Conservation (phyloP, 2,888 invertebrate species). For the Fissipunctia ypsillon region DNA sequence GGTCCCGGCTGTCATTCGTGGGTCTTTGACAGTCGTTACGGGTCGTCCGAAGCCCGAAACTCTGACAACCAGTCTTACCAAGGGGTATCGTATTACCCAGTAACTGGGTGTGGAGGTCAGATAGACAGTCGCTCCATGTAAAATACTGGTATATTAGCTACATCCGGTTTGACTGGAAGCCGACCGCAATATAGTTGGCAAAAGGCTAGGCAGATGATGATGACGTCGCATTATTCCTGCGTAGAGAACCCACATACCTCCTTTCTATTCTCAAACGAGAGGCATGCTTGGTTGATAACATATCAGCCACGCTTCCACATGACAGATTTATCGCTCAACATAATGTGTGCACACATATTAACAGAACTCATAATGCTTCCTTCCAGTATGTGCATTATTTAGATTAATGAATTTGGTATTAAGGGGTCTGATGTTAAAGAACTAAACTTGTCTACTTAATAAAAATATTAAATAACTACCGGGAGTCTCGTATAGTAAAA, state of each 20-base stretch:
- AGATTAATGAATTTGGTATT: neutral
- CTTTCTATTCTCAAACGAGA: slow-evolving; percentile 2
- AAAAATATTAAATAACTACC: neutral
- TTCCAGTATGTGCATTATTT: slow-evolving; percentile 8
- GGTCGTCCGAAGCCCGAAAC: no score
- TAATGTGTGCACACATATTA: slow-evolving; percentile 38
- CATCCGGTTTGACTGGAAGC: no score
- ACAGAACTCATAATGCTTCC: slow-evolving; percentile 23
- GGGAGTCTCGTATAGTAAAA: no score
- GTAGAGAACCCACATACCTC: neutral
- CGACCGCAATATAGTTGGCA: no score
- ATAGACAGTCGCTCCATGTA: no score
- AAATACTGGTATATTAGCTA: no score
- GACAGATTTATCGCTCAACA: slow-evolving; percentile 49
- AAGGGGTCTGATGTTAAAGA: neutral
- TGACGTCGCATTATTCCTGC: neutral
- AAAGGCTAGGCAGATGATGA: no score
- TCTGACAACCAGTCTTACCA: no score
- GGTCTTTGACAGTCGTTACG: no score
- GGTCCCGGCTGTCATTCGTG: no score
- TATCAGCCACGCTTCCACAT: slow-evolving; percentile 29
- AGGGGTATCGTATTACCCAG: no score
- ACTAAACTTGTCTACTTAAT: neutral
- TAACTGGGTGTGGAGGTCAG: no score
- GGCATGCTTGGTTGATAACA: slow-evolving; percentile 30